These are phyloP conservation scores for Rhamnusium bicolor DNA, from an alignment of 2,888 invertebrate species.

Conservation along the genomic window DNA sequence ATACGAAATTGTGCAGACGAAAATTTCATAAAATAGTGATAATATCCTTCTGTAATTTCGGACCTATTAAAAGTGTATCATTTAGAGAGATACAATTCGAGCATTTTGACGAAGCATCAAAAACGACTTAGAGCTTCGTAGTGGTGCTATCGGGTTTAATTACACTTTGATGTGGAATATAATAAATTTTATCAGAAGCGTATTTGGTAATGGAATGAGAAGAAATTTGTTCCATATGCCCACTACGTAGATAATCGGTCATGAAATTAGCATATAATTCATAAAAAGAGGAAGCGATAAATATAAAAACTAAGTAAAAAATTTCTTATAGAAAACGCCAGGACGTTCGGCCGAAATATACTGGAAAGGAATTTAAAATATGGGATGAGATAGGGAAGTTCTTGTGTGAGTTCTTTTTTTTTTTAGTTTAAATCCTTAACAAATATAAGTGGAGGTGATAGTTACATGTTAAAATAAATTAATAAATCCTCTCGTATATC, in stretches of 20 bases:
- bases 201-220: background rate
- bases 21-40: conserved; percentile 18
- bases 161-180: conserved; percentile 53
- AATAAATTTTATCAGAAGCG: conserved; percentile 23
- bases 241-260: conserved; percentile 35
- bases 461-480: too few species aligned
- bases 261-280: conserved; percentile 29
- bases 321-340: too few species aligned
- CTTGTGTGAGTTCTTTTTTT: too few species aligned
- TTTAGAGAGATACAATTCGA: conserved; percentile 41
- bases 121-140: conserved; percentile 50
- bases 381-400: too few species aligned
- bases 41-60: conserved; percentile 35
- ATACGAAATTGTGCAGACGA: conserved; percentile 18
- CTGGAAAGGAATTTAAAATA: too few species aligned
- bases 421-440: too few species aligned
- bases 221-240: conserved; percentile 33
- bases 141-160: conserved; percentile 45
- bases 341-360: too few species aligned
- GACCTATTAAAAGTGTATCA: conserved; percentile 31
- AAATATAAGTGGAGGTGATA: too few species aligned
- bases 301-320: too few species aligned
- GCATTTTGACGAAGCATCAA: conserved; percentile 46
- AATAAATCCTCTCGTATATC: too few species aligned
- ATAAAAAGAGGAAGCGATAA: too few species aligned